Conservation (phyloP, 1,140 invertebrate species). For the Drosophila dunni region DNA sequence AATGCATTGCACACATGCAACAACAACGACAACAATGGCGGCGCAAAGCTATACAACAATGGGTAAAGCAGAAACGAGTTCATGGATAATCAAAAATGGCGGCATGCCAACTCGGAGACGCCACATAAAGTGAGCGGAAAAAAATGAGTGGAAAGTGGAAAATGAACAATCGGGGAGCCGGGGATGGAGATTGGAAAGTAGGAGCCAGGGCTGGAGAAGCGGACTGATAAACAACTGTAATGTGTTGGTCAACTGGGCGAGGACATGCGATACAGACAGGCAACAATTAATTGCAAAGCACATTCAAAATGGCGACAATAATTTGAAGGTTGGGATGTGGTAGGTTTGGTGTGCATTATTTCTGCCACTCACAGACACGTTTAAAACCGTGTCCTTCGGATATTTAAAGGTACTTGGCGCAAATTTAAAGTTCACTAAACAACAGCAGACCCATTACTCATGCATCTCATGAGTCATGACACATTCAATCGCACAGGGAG, state of each 20-base stretch:
- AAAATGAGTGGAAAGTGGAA: slow-evolving; percentile 12
- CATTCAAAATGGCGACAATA: slow-evolving; percentile 52
- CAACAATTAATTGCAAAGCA: slow-evolving; percentile 62
- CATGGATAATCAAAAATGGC: slow-evolving; percentile 80
- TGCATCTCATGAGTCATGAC: slow-evolving; percentile 63
- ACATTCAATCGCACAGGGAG: too few species aligned
- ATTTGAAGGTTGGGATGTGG: slow-evolving; percentile 24
- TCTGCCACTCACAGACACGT: slow-evolving; percentile 29
- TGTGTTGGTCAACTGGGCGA: slow-evolving; percentile 36
- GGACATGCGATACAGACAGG: slow-evolving; percentile 34
- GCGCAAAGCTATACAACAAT: slow-evolving; percentile 28
- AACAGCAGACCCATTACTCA: slow-evolving; percentile 47
- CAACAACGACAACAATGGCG: not conserved
- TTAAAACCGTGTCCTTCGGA: slow-evolving; percentile 64
- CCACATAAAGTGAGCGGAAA: slow-evolving; percentile 37
- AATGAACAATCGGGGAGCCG: slow-evolving; percentile 12
- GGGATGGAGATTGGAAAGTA: not conserved
- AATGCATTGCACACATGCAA: slow-evolving; percentile 45
- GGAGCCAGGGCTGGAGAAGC: slow-evolving; percentile 14
- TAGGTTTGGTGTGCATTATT: slow-evolving; percentile 16
- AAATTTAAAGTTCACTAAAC: slow-evolving; percentile 11
- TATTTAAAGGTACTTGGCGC: slow-evolving; percentile 38
- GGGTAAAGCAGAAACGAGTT: slow-evolving; percentile 52
- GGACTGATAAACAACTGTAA: slow-evolving; percentile 33
- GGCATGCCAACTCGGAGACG: slow-evolving; percentile 68